Base-by-base conservation (phyloP, 2,888 invertebrate species). In the Monopis laevigella region DNA sequence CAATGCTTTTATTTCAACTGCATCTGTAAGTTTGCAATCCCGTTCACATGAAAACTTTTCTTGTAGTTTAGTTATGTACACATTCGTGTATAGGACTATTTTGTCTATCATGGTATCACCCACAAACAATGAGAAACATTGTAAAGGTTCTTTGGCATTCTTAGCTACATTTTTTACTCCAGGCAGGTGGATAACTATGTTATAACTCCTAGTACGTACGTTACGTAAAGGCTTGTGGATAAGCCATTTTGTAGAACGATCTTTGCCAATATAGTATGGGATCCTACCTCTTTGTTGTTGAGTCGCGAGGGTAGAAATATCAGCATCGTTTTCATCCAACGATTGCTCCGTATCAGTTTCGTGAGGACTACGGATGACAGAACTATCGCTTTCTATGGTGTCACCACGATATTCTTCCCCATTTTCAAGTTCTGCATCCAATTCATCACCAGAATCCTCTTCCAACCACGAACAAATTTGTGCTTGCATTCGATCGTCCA, bases 391-490 rank as follows among this genome's bases (percentile, higher is more conserved):
- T 40, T 40, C 40, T 27, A 28, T 26, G 28, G 5, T 26, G 28
- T 40, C 40, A 13, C 16, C 28, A 40, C 40, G 40, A 40, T 40
- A 11, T 14, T 26, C 14, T 27, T 40, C 29, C 6, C 28, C 11
- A 40, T 40, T 16, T 10, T 26, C 40, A 40, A 26, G 40, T 28
- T 40, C 40, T 21, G 40, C 16, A 40, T 26, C 27, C 16, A 27
- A 28, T 28, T 16, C 27, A 13, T 40, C 39, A 4, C 24, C 21
- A 40, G 28, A 28, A 40, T 14, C 29, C 14, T 27, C 40, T 40
- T 40, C 40, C n/a, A 40, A 28, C 28, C 40, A 40, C 28, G 40
- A 26, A 38, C 12, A 27, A 27, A 40, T 40, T 28, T 40, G 14
- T 14, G 10, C 28, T 40, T 26, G 14, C 7, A 2, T 12, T 28